Conservation (phyloP, 2,888 invertebrate genomes). For the Noctuana brunneofusca region DNA sequence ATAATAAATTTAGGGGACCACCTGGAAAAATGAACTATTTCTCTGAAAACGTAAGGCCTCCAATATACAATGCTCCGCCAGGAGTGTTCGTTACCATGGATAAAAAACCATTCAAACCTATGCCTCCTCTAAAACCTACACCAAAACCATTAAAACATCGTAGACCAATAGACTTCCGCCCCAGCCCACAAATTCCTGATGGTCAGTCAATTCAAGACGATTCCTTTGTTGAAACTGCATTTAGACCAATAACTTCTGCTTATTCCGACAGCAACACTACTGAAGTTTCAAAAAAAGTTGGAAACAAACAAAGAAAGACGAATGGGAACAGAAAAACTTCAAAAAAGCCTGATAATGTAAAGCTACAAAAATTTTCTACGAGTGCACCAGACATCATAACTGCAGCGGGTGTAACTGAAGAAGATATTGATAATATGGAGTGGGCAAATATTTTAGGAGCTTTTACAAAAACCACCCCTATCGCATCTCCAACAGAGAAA, state of each 20-base stretch:
- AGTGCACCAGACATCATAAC: slow-evolving; percentile 67
- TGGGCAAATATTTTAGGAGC: slow-evolving; percentile 70
- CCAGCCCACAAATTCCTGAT: slow-evolving; percentile 73
- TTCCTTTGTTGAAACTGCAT: slow-evolving; percentile 59
- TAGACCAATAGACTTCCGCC: slow-evolving; percentile 64
- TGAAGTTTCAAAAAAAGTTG: slow-evolving; percentile 46
- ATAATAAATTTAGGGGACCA: slow-evolving; percentile 49
- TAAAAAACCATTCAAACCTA: slow-evolving; percentile 76
- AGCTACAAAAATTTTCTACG: slow-evolving; percentile 51
- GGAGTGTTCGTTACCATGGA: slow-evolving; percentile 77
- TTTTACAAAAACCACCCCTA: slow-evolving; percentile 72
- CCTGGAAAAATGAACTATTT: slow-evolving; percentile 61
- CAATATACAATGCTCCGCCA: slow-evolving; percentile 74
- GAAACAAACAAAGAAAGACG: slow-evolving; percentile 54
- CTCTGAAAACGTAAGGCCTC: slow-evolving; percentile 67
- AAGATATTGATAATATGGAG: slow-evolving; percentile 54
- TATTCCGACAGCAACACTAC: slow-evolving; percentile 49
- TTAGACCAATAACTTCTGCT: slow-evolving; percentile 66
- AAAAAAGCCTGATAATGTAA: slow-evolving; percentile 61
- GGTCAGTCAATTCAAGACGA: slow-evolving; percentile 60
- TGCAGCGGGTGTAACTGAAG: slow-evolving; percentile 47
- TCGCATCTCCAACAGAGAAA: slow-evolving; percentile 56
- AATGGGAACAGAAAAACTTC: slow-evolving; percentile 52
- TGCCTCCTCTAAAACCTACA: slow-evolving; percentile 71
- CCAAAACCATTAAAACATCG: slow-evolving; percentile 53